These are phyloP conservation scores for Bilobella aurantiaca DNA, from an alignment of 1,140 invertebrate species.

Conservation along the genomic window DNA sequence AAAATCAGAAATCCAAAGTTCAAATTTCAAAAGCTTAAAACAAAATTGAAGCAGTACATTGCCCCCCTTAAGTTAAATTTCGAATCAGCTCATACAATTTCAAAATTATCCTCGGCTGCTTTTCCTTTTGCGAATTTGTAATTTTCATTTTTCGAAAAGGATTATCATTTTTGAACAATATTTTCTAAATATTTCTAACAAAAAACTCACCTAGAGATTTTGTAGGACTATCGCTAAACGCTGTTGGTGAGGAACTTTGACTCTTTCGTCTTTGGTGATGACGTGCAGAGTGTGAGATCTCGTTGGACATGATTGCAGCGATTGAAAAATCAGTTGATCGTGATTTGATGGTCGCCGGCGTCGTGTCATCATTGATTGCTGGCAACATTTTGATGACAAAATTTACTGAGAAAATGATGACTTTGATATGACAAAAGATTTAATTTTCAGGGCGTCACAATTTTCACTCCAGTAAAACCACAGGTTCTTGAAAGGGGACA, in stretches of 20 bases:
- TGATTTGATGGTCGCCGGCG: conserved; percentile 33
- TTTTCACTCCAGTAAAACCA: background rate
- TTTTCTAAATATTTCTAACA: background rate
- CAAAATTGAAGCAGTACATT: too few species aligned
- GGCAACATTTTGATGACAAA: conserved; percentile 36
- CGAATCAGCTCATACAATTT: too few species aligned
- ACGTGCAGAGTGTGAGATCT: conserved; percentile 25
- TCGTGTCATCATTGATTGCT: conserved; percentile 36
- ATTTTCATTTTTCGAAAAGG: background rate
- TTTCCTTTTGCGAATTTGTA: background rate
- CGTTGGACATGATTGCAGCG: conserved; percentile 74
- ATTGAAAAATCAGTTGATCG: conserved; percentile 78
- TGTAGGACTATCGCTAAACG: conserved; percentile 28
- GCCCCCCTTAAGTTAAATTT: too few species aligned
- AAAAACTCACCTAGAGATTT: conserved; percentile 27
- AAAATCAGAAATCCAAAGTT: background rate
- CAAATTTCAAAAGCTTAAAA: background rate
- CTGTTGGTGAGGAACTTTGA: conserved; percentile 32
- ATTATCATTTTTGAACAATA: background rate
- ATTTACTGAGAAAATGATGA: too few species aligned
- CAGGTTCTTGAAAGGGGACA: too few species aligned
- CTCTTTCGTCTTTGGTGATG: background rate
- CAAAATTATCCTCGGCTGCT: background rate
- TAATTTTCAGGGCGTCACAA: background rate
- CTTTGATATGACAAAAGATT: too few species aligned